Base-by-base conservation (phyloP, 2,888 invertebrate species). In the Galeopsomyia nigrocyanea region DNA sequence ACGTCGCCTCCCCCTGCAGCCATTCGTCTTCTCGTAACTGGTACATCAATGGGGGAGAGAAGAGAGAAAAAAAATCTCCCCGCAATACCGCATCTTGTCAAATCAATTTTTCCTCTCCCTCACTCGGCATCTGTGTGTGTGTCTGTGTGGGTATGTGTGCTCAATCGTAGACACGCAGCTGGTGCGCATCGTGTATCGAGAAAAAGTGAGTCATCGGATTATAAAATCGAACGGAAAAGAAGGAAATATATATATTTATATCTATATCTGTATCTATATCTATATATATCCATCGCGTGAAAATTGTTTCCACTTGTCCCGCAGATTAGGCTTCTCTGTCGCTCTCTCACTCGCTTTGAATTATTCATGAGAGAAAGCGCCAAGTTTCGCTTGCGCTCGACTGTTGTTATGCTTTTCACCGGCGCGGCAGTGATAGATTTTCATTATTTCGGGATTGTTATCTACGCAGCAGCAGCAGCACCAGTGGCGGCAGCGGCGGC, bases 281-380 rank as follows among this genome's bases (percentile, higher is more conserved):
- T 53, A 53, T 53, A 53, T 7, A 17, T 21, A 53, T 21, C 17
- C 53, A 0, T 2, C 7, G 19, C 7, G 21, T 67, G 76, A 74
- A 76, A 76, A 76, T 76, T 76, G 76, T 74, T 76, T 76, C 76
- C 74, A 76, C 76, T 76, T 74, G 76, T 76, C 69, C 72, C 72
- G 72, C 72, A 72, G 74, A 74, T 76, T 76, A 76, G 72, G 76
- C 74, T 74, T 26, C 26, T 26, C 5, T 26, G 3, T 26, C 3
- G 2, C 26, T 26, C 26, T 67, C 39, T 72, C 74, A 60, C 60
- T 16, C 63, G 62, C 64, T 39, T 13, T 76, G 76, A 76, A 76
- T 76, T 74, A 74, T 74, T 76, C 74, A 76, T 76, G 72, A 68
- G 50, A 21, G 17, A 47, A 65, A 39, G 39, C 39, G 13, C 39